These are phyloP conservation scores for Xanthia icteritia DNA, from an alignment of 2,888 invertebrate genomes.

Conservation along the genomic window DNA sequence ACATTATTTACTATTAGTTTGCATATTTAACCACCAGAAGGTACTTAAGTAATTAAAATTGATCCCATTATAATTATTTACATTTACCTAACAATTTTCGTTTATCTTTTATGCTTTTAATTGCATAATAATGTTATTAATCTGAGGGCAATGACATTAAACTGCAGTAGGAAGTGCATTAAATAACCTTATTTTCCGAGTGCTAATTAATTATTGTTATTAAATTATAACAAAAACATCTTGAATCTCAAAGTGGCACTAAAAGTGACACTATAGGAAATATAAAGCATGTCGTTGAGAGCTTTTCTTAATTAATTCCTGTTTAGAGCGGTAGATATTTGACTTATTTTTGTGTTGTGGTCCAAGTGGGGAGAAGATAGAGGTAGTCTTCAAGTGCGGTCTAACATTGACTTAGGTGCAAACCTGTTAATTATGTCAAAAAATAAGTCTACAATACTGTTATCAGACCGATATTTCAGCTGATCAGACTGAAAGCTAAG, in stretches of 20 bases:
- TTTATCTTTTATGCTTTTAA: not conserved
- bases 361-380: slow-evolving; percentile 4
- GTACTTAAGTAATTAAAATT: no score
- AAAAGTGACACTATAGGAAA: slow-evolving; percentile 21
- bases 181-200: not conserved
- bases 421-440: not conserved
- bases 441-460: no score
- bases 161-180: slow-evolving; percentile 12
- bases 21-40: no score
- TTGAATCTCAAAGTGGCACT: slow-evolving; percentile 16
- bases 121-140: not conserved
- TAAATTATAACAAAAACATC: slow-evolving; percentile 27
- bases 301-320: slow-evolving; percentile 47
- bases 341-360: slow-evolving; percentile 11
- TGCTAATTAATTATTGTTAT: slow-evolving; percentile 28
- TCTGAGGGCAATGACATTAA: slow-evolving; percentile 8
- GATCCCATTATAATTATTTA: no score
- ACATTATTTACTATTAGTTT: no score
- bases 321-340: slow-evolving; percentile 10
- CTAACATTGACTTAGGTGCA: not conserved
- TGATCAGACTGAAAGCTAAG: no score
- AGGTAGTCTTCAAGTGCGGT: not conserved
- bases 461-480: no score
- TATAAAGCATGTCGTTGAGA: not conserved
- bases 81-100: no score